Evolutionary conservation across 2,113 vertebrate genomes (phyloP).

Genomic region (Salminus brasiliensis): DNA sequence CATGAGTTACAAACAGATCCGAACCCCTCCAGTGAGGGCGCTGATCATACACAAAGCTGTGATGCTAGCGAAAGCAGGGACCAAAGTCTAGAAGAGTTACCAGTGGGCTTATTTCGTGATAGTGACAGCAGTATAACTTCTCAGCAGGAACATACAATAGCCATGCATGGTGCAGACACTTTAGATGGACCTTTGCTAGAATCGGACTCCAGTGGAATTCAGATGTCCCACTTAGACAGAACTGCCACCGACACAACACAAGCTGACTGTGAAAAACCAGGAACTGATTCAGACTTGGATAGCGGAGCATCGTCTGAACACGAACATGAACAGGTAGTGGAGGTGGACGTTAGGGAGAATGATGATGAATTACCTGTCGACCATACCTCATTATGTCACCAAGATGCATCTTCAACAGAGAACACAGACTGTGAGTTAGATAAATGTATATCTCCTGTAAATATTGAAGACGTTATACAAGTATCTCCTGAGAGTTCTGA

Average conservation of each 20-base stretch:
- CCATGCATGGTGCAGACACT: conserved; percentile 53
- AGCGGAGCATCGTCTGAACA: conserved; percentile 70
- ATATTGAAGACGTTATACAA: conserved; percentile 39
- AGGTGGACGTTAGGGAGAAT: conserved; percentile 37
- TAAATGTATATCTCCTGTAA: conserved; percentile 30
- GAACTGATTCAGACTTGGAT: conserved; percentile 66
- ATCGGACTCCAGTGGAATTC: conserved; percentile 73
- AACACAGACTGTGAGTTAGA: conserved; percentile 23
- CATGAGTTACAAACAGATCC: conserved; percentile 31
- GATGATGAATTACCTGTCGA: conserved; percentile 34
- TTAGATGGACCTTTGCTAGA: conserved; percentile 64
- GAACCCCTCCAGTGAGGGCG: conserved; percentile 16
- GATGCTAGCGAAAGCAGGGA: conserved; percentile 46
- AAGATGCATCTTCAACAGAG: conserved; percentile 36
- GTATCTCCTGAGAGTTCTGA: conserved; percentile 52
- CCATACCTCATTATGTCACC: conserved; percentile 32
- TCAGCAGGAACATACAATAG: conserved; percentile 49
- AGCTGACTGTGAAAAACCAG: conserved; percentile 59
- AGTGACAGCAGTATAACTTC: conserved; percentile 67
- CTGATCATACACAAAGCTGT: conserved; percentile 40
- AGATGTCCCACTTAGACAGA: conserved; percentile 63
- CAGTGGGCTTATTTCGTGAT: conserved; percentile 54
- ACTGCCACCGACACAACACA: conserved; percentile 58
- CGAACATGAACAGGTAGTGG: conserved; percentile 55
- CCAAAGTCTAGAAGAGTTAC: conserved; percentile 55